Base-by-base conservation (phyloP, 35 echinoderm and acorn worm genomes). In the Apostichopus californicus region DNA sequence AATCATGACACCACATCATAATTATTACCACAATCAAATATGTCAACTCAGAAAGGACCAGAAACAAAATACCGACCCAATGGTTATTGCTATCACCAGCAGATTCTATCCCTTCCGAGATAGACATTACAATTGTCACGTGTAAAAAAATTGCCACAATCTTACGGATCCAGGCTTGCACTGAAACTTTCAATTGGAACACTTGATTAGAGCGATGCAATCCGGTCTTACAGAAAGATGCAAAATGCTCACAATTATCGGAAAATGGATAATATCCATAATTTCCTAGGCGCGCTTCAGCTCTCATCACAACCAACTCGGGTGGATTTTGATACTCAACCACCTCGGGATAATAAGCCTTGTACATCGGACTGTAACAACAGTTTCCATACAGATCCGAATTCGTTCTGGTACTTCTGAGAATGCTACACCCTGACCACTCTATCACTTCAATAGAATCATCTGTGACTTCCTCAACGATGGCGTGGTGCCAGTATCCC, bases 211-310 rank as follows among this genome's bases (percentile, higher is more conserved):
- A 55, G 15, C 28, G 54, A 55, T 83, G 80, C 6, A n/a, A 8
- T 14, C 92, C 92, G 5, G 86, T 93, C 34, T 90, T 90, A 61
- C 86, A 90, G 54, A 54, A 89, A n/a, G 86, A 79, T 5, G 92
- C 92, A 80, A 93, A 89, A 34, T 73, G 22, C 46, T 93, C 92
- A 77, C 92, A 93, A 34, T 93, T 93, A 60, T 93, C 92, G 9
- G n/a, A 15, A n/a, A 79, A 64, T 5, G 78, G 1, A 28, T 25
- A 61, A 70, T 93, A 93, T 20, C 75, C 86, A 18, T 9, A 82
- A 6, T 93, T 73, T 5, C 25, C 77, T 59, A 28, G 5, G 46
- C 77, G 55, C 2, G 6, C 7, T 46, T 46, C 34, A 46, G 34
- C 34, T 46, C 34, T 46, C 34, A 46, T 46, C 34, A 46, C 0